Conservation (phyloP, 2,888 invertebrate genomes). For the Drosophila pegasa region DNA sequence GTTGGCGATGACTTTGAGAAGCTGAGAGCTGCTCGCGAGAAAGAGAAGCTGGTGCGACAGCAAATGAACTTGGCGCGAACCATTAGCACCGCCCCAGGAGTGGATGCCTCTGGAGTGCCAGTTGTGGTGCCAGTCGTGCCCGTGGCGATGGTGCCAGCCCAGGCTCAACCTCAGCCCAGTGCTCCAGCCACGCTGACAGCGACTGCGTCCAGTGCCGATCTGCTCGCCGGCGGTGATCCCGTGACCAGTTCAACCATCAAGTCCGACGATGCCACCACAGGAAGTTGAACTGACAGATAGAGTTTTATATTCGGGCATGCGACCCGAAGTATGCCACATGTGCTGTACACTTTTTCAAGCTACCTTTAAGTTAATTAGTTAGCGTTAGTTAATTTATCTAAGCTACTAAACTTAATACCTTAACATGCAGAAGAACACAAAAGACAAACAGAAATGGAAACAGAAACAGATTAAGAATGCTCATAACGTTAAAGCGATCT, state of each 20-base stretch:
- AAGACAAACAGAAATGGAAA: neutral
- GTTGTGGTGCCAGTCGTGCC: constrained; percentile 36
- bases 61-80: constrained; percentile 87
- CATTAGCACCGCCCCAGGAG: constrained; percentile 83
- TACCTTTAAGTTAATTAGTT: constrained; percentile 40
- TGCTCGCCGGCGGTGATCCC: constrained; percentile 56
- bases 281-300: constrained; percentile 48
- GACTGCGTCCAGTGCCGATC: constrained; percentile 59
- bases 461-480: constrained; percentile 60
- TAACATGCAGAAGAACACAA: constrained; percentile 31
- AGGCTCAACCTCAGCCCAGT: constrained; percentile 25
- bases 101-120: constrained; percentile 52
- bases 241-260: constrained; percentile 60
- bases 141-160: constrained; percentile 20
- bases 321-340: constrained; percentile 8
- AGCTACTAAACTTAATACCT: constrained; percentile 48
- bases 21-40: constrained; percentile 89
- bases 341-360: constrained; percentile 31
- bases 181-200: constrained; percentile 33
- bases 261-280: constrained; percentile 55
- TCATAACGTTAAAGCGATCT: constrained; percentile 57
- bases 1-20: constrained; percentile 90
- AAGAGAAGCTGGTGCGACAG: constrained; percentile 88
- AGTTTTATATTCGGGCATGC: constrained; percentile 39
- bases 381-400: constrained; percentile 57